phyloP scores from a whole-genome alignment of 2,888 invertebrate genomes.

The Salticus scenicus region DNA sequence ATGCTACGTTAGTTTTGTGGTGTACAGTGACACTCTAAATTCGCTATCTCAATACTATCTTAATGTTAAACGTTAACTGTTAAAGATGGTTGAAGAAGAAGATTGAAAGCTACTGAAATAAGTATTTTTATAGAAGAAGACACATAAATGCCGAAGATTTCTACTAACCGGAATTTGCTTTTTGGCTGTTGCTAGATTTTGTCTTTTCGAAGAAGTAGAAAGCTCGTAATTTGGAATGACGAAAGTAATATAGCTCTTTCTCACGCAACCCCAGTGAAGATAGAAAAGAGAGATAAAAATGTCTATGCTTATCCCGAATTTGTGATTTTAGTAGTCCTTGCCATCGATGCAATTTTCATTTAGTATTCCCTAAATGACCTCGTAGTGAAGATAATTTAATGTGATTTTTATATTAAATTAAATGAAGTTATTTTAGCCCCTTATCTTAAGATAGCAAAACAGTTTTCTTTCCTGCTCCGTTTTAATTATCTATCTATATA shows the following conservation, averaged over 20 bases:
- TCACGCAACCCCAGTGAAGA: background rate
- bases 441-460: too few relatives aligned
- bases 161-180: background rate
- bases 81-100: background rate
- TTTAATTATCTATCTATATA: too few relatives aligned
- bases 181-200: background rate
- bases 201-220: background rate
- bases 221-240: background rate
- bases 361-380: too few relatives aligned
- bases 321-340: too few relatives aligned
- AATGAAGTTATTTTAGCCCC: too few relatives aligned
- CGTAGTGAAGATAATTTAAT: too few relatives aligned
- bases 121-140: background rate
- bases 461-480: too few relatives aligned
- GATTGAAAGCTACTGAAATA: background rate
- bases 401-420: too few relatives aligned
- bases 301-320: too few relatives aligned
- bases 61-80: background rate
- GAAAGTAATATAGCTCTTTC: background rate
- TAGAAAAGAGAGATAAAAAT: too few relatives aligned
- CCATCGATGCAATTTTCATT: too few relatives aligned
- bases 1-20: conserved; percentile 10
- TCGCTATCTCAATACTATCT: background rate
- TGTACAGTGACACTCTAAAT: background rate
- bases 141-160: background rate